Base-by-base conservation (phyloP, 2,797 vertebrate genomes). In the Clarias laeviceps region DNA sequence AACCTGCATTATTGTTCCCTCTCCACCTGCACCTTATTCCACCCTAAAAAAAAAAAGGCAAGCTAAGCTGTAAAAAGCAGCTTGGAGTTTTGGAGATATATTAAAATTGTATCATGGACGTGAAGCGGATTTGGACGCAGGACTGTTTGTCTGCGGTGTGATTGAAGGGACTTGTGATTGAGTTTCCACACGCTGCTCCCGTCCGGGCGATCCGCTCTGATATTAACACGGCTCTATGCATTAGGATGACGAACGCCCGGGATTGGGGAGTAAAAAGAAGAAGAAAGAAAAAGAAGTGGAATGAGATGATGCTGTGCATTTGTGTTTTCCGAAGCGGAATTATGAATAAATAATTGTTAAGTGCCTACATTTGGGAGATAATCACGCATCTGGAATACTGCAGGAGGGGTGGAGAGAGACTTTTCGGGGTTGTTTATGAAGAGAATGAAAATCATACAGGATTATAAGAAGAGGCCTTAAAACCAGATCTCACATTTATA, bases 91-190 rank as follows among this genome's bases (percentile, higher is more conserved):
- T 97, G 97, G 97, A 96, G 93, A 95, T 93, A 77, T 95, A 94
- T 95, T 94, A 96, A 97, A 96, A 94, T 96, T 96, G 95, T 94
- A 96, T 94, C 95, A 88, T 96, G 96, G 95, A 93, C 96, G 96
- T 94, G 96, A 96, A 94, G 96, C 95, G 95, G 96, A 96, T 97
- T 97, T 94, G 96, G 97, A 96, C 95, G 94, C 94, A 93, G 95
- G 76, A 20, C 94, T 95, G 95, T 96, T 95, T 94, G 90, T 92
- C 15, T 94, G 93, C 90, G 90, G 92, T 90, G 92, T 97, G 97
- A 98, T 97, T 98, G 97, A 97, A 97, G 94, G 97, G 96, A 97
- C 94, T 96, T 97, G 96, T 97, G 97, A 98, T 98, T 96, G 96
- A 93, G 95, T 96, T 97, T 97, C 95, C 95, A 97, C 95, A 95